Evolutionary conservation across 2,888 invertebrate genomes (phyloP).

Genomic region (Tachina lurida): DNA sequence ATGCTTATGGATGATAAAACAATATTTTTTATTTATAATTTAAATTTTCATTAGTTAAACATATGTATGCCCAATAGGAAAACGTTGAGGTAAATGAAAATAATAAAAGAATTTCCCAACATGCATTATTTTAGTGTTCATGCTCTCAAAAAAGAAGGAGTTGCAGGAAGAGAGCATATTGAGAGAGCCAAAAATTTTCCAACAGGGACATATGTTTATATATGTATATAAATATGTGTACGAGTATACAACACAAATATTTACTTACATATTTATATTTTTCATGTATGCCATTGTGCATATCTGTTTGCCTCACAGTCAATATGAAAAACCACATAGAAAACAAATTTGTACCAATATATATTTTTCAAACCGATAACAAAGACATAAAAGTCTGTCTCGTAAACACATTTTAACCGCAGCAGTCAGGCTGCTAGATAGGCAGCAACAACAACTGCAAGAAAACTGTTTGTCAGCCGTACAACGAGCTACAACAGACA

Average conservation of each 20-base stretch:
- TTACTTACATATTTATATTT: too few relatives aligned
- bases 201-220: neutral
- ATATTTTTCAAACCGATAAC: conserved; percentile 38
- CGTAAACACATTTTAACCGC: conserved; percentile 43
- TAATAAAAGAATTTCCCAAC: too few relatives aligned
- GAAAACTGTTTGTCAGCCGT: neutral
- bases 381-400: conserved; percentile 32
- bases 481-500: conserved; percentile 6
- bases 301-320: neutral
- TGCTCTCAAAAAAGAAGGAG: too few relatives aligned
- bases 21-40: neutral
- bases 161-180: too few relatives aligned
- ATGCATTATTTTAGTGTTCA: too few relatives aligned
- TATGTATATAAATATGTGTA: neutral
- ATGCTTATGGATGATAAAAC: conserved; percentile 2
- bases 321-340: conserved; percentile 27
- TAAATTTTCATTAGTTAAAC: neutral
- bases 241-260: too few relatives aligned
- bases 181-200: neutral
- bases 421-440: conserved; percentile 15
- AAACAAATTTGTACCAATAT: neutral
- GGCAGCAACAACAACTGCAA: neutral
- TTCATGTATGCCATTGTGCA: neutral
- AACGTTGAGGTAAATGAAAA: neutral
- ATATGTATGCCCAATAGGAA: neutral